phyloP scores from a whole-genome alignment of 2,113 vertebrate genomes.

The Nannospalax galili region DNA sequence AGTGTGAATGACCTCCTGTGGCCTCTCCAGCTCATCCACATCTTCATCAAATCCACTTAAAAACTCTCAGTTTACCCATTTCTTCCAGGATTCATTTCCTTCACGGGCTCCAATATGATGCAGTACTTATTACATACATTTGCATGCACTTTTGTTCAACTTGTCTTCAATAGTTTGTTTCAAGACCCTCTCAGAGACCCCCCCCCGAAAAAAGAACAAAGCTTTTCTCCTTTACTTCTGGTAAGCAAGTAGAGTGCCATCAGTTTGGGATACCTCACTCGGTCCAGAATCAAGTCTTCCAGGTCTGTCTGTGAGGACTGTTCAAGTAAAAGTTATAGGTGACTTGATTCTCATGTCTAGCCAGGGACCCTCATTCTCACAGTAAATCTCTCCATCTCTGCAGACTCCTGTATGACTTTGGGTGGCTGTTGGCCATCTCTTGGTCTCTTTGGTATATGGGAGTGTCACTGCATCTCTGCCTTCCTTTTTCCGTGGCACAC shows the following conservation, averaged over 20 bases:
- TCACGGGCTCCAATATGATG: fast-evolving
- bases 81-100: neutral
- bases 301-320: neutral
- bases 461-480: fast-evolving
- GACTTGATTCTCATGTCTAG: neutral
- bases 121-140: neutral
- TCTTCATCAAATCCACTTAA: neutral
- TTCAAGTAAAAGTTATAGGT: neutral
- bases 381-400: neutral
- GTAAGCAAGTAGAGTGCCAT: fast-evolving
- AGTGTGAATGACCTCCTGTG: fast-evolving
- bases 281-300: neutral
- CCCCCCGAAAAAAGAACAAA: too few species aligned
- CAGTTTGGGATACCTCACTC: neutral
- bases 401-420: neutral
- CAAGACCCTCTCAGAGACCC: neutral
- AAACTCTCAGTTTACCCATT: neutral
- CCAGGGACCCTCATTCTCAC: too few species aligned
- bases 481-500: fast-evolving
- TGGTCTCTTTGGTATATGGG: neutral
- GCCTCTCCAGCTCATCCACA: neutral
- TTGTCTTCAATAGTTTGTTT: neutral
- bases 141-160: neutral
- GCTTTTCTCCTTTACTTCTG: neutral
- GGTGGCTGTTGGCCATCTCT: neutral